Evolutionary conservation across 64 coral and sea anemone genomes (phyloP), one percentile per base, ranked within the genome.

Genomic region (Montipora capricornis): DNA sequence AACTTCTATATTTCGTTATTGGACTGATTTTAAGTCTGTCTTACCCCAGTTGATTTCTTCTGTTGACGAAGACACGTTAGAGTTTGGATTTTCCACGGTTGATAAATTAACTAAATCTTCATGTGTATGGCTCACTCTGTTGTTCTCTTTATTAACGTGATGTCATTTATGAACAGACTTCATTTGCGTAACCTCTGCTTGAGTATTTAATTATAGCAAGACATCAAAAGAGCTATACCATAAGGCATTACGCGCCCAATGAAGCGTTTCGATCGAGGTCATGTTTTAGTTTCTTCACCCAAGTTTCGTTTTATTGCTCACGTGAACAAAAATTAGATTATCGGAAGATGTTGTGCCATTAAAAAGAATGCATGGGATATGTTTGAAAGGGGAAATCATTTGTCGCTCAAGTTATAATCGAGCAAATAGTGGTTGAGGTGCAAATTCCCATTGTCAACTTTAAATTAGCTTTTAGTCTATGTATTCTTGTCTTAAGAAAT

Each of bases 41-140:
- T 86, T 86, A 86, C 82, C 82, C 16, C 80, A 64, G 26, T 4
- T n/a, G 20, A 66, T 64, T 60, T 82, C 80, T 5, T 66, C 15
- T 0, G 20, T 44, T 11, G 26, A 57, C 24, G 5, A 64, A 82
- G 44, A 17, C 6, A 10, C 80, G 45, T 82, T 12, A 64, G 61
- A 46, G 37, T 64, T 22, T 37, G 24, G 20, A 26, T 44, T 29
- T 24, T 57, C 22, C 80, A 45, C 55, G 3, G 26, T 57, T 64
- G 5, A 44, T 1, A 62, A n/a, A 61, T 49, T 14, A 49, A 49
- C 19, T 4, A 78, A 78, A 78, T 37, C 17, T 78, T 16, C 47
- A 78, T 3, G 4, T 78, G 49, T 1, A 57, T 50, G 7, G 76
- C 14, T 16, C 14, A 6, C 4, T 44, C 58, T 45, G 55, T 20